phyloP scores from a whole-genome alignment of 1,140 invertebrate species.

The Drosophila azteca region DNA sequence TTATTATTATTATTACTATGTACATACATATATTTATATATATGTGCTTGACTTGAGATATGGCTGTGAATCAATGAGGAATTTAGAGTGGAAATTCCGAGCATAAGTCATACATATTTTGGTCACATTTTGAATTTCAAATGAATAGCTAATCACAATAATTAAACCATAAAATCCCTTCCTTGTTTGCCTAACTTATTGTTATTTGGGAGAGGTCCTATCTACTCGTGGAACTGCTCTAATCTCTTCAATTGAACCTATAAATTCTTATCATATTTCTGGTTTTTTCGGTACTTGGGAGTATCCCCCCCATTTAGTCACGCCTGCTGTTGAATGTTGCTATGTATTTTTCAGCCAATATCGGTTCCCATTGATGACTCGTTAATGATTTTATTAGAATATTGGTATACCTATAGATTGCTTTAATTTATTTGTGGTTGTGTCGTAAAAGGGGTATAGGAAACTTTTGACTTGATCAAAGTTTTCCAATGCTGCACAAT shows the following conservation, averaged over 20 bases:
- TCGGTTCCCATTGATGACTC: too few relatives aligned
- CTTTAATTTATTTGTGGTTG: too few relatives aligned
- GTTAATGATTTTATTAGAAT: too few relatives aligned
- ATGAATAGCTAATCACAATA: background rate
- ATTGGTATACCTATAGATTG: too few relatives aligned
- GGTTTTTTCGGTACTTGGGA: slow-evolving; percentile 1
- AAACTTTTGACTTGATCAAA: too few relatives aligned
- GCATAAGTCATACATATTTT: too few relatives aligned
- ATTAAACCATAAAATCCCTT: background rate
- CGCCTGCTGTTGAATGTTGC: too few relatives aligned
- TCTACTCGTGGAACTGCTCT: slow-evolving; percentile 3
- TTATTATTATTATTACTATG: slow-evolving; percentile 26
- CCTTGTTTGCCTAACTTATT: background rate
- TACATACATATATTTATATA: background rate
- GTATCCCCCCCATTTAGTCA: background rate
- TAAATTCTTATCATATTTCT: background rate
- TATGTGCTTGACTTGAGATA: slow-evolving; percentile 19
- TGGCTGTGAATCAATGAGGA: slow-evolving; percentile 30
- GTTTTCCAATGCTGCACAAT: too few relatives aligned
- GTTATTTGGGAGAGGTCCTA: background rate
- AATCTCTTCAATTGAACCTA: background rate
- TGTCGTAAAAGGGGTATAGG: too few relatives aligned
- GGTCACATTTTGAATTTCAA: too few relatives aligned
- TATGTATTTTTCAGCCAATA: too few relatives aligned
- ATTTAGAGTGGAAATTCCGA: slow-evolving; percentile 4